Conservation (phyloP, 2,113 vertebrate genomes). For the Myotis yumanensis region DNA sequence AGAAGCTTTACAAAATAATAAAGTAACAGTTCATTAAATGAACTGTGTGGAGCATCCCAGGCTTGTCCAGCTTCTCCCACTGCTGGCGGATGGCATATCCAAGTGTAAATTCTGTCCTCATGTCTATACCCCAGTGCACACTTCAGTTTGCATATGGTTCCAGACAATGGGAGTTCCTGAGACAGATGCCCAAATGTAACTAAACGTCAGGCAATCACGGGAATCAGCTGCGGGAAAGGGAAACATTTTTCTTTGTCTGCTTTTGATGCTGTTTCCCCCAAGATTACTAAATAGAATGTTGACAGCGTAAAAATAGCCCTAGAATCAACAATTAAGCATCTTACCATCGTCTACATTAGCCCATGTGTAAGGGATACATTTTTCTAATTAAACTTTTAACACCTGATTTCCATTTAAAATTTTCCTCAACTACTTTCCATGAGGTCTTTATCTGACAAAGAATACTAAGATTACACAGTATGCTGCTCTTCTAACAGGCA, state of each 20-base stretch:
- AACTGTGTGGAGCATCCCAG: conserved; percentile 79
- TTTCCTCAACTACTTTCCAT: conserved; percentile 62
- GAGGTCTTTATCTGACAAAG: conserved; percentile 47
- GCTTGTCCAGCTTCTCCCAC: conserved; percentile 77
- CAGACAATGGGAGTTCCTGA: conserved; percentile 76
- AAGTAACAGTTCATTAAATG: conserved; percentile 87
- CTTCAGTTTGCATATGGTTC: conserved; percentile 74
- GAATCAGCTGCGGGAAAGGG: conserved; percentile 76
- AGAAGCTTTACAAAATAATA: conserved; percentile 85
- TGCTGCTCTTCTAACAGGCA: background rate
- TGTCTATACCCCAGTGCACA: conserved; percentile 74
- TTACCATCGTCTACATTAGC: background rate
- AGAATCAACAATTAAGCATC: conserved; percentile 61
- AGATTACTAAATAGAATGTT: conserved; percentile 66
- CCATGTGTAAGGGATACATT: background rate
- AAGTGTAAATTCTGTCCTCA: conserved; percentile 75
- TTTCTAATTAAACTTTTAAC: conserved; percentile 62
- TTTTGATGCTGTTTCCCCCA: conserved; percentile 73
- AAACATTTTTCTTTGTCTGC: conserved; percentile 65
- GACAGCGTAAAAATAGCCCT: conserved; percentile 71
- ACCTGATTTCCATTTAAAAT: conserved; percentile 61
- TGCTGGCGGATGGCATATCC: conserved; percentile 65
- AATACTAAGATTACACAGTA: background rate
- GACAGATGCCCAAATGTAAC: conserved; percentile 79
- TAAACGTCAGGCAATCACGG: conserved; percentile 73